Evolutionary conservation across 2,888 invertebrate species (phyloP).

Genomic region (Melanargia galathea): DNA sequence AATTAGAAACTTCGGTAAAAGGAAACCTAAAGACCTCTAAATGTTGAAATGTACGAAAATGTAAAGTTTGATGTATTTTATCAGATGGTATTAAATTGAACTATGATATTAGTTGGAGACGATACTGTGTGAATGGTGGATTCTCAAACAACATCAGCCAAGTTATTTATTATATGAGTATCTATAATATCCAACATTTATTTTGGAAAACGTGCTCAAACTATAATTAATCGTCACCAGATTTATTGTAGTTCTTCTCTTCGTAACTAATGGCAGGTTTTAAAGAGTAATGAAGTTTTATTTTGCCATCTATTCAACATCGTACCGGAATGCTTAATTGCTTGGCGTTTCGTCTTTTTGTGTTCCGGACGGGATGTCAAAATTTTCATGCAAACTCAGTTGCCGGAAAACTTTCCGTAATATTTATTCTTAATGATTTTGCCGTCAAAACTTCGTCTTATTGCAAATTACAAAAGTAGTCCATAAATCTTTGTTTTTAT

Average conservation of each 20-base stretch:
- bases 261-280: too few species aligned
- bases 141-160: too few species aligned
- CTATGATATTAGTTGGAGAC: too few species aligned
- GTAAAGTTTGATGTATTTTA: background rate
- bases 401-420: background rate
- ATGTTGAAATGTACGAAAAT: background rate
- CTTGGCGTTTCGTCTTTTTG: background rate
- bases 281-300: background rate
- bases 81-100: too few species aligned
- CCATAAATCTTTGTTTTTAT: background rate
- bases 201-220: too few species aligned
- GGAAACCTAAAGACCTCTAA: background rate
- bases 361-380: conserved; percentile 11
- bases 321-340: conserved; percentile 5
- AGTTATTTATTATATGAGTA: too few species aligned
- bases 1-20: background rate
- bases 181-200: too few species aligned
- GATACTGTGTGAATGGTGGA: too few species aligned
- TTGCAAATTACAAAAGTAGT: background rate
- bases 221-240: too few species aligned
- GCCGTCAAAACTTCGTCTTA: conserved; percentile 9
- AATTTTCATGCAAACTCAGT: conserved; percentile 4
- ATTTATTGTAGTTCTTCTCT: too few species aligned
- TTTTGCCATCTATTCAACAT: background rate
- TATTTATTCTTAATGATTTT: conserved; percentile 10